Conservation (phyloP, 2,888 invertebrate species). For the Amblyjoppa proteus region DNA sequence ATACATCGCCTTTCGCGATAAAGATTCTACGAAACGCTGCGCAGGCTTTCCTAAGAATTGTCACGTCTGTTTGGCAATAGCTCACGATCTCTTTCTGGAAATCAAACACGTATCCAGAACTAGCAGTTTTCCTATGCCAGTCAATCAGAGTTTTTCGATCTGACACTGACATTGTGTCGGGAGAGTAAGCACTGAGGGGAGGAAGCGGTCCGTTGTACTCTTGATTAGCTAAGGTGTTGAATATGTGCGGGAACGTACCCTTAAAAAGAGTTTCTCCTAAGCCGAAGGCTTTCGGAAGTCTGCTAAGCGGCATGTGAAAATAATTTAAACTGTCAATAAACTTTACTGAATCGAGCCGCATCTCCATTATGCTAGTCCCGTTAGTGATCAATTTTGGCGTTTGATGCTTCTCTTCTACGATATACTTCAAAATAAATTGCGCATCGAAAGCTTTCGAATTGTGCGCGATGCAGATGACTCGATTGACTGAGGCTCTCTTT, state of each 20-base stretch:
- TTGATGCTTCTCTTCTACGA: slow-evolving; percentile 8
- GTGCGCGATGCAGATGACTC: slow-evolving; percentile 49
- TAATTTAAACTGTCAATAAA: slow-evolving; percentile 75
- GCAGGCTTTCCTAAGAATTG: slow-evolving; percentile 74
- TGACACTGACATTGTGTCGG: slow-evolving; percentile 66
- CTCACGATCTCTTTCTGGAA: slow-evolving; percentile 73
- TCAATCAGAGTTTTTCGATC: slow-evolving; percentile 68
- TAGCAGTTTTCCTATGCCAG: slow-evolving; percentile 11
- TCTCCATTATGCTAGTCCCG: slow-evolving; percentile 1
- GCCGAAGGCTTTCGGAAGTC: slow-evolving; percentile 67
- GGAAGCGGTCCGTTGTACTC: slow-evolving; percentile 58
- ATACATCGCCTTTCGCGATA: no score
- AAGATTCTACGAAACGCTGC: no score
- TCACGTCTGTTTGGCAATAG: slow-evolving; percentile 70
- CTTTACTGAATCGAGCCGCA: not conserved
- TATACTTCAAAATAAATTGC: slow-evolving; percentile 33
- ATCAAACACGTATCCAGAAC: slow-evolving; percentile 67
- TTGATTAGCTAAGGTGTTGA: slow-evolving; percentile 66
- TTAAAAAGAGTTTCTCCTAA: slow-evolving; percentile 51
- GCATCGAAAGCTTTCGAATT: slow-evolving; percentile 52
- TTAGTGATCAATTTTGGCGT: not conserved
- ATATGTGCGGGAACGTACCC: slow-evolving; percentile 73
- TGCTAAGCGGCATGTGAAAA: slow-evolving; percentile 72
- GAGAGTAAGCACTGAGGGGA: slow-evolving; percentile 64
- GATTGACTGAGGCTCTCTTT: no score